Conservation (phyloP, 2,888 invertebrate genomes). For the Isoperla grammatica region DNA sequence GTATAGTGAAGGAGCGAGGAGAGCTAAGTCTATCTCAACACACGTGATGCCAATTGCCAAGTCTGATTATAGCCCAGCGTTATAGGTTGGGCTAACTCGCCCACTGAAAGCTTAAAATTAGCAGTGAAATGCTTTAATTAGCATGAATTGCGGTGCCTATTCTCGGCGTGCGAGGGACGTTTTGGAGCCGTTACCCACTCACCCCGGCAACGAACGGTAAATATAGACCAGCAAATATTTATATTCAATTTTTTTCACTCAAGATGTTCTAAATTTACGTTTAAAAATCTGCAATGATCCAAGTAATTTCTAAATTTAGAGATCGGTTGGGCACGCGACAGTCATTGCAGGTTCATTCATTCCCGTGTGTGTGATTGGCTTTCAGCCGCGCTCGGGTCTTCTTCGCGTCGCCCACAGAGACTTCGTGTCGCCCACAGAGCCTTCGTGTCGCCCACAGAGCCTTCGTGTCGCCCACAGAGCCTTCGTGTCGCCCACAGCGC, state of each 20-base stretch:
- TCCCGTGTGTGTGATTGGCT: too few species aligned
- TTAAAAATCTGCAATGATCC: neutral
- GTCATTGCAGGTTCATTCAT: neutral
- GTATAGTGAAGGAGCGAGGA: too few species aligned
- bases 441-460: too few species aligned
- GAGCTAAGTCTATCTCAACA: neutral
- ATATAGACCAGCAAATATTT: neutral
- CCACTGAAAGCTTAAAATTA: constrained; percentile 13
- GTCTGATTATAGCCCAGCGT: constrained; percentile 3
- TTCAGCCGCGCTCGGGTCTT: too few species aligned
- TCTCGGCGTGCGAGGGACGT: neutral
- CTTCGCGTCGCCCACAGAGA: too few species aligned
- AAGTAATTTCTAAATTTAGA: neutral
- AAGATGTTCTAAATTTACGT: neutral
- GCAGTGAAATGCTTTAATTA: constrained; percentile 11
- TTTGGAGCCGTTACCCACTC: constrained; percentile 4
- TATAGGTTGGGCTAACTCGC: neutral
- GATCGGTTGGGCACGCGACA: too few species aligned
- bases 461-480: too few species aligned
- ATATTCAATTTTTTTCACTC: neutral
- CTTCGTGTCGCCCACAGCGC: too few species aligned
- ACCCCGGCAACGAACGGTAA: neutral
- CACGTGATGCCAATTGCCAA: neutral
- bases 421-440: too few species aligned
- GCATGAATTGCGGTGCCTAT: constrained; percentile 1